phyloP scores from a whole-genome alignment of 1,140 invertebrate genomes.

The Mya arenaria region DNA sequence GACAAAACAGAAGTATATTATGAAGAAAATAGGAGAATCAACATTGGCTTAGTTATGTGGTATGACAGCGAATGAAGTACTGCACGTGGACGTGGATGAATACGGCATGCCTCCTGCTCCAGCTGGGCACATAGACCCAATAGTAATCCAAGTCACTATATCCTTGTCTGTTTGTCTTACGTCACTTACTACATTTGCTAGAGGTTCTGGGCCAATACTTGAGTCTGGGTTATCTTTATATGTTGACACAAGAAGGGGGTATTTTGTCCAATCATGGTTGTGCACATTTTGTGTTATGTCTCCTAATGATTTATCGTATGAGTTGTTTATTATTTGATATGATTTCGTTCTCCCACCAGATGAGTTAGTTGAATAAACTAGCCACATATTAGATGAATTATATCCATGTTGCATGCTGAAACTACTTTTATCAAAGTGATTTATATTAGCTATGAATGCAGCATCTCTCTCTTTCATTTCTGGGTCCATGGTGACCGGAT shows the following conservation, averaged over 20 bases:
- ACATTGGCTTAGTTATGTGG: slow-evolving; percentile 79
- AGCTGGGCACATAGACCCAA: slow-evolving; percentile 74
- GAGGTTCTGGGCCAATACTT: slow-evolving; percentile 72
- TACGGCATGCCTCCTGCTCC: slow-evolving; percentile 75
- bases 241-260: slow-evolving; percentile 74
- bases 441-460: slow-evolving; percentile 55
- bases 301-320: slow-evolving; percentile 64
- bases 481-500: slow-evolving; percentile 57
- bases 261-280: slow-evolving; percentile 69
- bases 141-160: slow-evolving; percentile 76
- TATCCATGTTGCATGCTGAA: background rate
- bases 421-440: slow-evolving; percentile 60
- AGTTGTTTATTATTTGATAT: slow-evolving; percentile 71
- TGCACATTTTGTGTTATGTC: slow-evolving; percentile 54
- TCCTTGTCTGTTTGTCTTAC: slow-evolving; percentile 74
- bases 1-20: no score
- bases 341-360: slow-evolving; percentile 60
- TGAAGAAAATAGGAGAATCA: no score
- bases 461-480: slow-evolving; percentile 57
- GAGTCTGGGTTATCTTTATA: slow-evolving; percentile 74
- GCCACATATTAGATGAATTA: slow-evolving; percentile 65
- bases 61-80: slow-evolving; percentile 65
- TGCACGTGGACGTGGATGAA: slow-evolving; percentile 68
- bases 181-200: slow-evolving; percentile 70
- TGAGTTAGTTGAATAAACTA: slow-evolving; percentile 60